Conservation (phyloP, 2,888 invertebrate genomes). For the Steinernema scapterisci region DNA sequence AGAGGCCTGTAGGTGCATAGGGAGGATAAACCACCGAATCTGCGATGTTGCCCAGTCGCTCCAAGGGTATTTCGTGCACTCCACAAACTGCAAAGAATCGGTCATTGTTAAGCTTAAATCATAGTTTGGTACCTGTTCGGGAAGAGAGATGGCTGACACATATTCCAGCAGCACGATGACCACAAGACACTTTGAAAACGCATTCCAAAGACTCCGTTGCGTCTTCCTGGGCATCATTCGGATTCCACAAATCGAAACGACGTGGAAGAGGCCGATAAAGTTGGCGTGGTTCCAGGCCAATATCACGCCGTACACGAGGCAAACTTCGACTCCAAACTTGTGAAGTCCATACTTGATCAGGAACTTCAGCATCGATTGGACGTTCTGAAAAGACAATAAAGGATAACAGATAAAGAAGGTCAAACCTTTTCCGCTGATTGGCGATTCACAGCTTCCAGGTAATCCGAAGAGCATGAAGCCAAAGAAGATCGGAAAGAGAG, state of each 20-base stretch:
- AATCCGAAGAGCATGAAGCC: not conserved
- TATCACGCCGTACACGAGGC: constrained; percentile 16
- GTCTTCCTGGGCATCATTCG: constrained; percentile 6
- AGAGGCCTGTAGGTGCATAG: not conserved
- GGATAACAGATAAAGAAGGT: not conserved
- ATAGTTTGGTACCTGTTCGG: not conserved
- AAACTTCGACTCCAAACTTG: constrained; percentile 25
- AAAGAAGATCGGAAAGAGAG: not conserved
- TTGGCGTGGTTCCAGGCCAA: constrained; percentile 6
- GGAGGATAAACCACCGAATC: not conserved
- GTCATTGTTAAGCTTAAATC: no score
- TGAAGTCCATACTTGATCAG: constrained; percentile 12
- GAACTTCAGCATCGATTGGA: constrained; percentile 3
- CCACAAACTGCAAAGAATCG: not conserved
- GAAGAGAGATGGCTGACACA: constrained; percentile 5
- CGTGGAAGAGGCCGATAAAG: constrained; percentile 10
- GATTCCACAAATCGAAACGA: not conserved
- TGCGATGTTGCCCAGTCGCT: not conserved
- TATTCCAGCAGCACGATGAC: constrained; percentile 8
- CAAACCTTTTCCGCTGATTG: constrained; percentile 3
- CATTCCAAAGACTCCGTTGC: not conserved
- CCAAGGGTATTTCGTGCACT: constrained; percentile 12
- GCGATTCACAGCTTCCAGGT: not conserved
- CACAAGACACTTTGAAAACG: constrained; percentile 3
- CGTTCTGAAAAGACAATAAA: not conserved